phyloP scores from a whole-genome alignment of 1,140 invertebrate species.

The Drosophila obscura region DNA sequence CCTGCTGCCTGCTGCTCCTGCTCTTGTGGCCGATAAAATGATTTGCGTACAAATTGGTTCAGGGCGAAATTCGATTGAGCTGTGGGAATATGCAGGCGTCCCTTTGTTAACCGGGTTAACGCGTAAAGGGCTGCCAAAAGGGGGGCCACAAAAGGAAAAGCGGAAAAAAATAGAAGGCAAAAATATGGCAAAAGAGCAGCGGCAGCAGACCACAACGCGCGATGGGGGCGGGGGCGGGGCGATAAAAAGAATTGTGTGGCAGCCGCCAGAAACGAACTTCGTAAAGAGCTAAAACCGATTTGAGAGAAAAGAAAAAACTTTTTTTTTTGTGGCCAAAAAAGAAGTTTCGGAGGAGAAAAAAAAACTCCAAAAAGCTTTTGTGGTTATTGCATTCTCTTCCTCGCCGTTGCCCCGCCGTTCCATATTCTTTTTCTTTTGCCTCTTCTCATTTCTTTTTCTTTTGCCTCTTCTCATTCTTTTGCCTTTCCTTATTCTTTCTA shows the following conservation, averaged over 20 bases:
- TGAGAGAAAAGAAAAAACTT: conserved; percentile 39
- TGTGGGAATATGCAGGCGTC: conserved; percentile 71
- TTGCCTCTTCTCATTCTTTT: conserved; percentile 7
- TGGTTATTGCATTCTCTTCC: conserved; percentile 61
- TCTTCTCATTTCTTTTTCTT: not conserved
- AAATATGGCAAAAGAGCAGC: conserved; percentile 58
- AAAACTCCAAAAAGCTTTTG: conserved; percentile 67
- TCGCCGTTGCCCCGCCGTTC: not conserved
- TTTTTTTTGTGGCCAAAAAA: conserved; percentile 1
- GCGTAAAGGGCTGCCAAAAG: conserved; percentile 36
- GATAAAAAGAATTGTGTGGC: conserved; percentile 19
- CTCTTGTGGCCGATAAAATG: conserved; percentile 67
- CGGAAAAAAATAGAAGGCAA: conserved; percentile 29
- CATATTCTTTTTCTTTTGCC: conserved; percentile 7
- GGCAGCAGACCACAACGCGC: not conserved
- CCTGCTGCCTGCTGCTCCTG: conserved; percentile 35
- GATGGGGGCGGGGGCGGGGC: not conserved
- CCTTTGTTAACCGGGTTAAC: conserved; percentile 63
- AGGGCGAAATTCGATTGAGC: conserved; percentile 71
- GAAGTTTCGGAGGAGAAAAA: conserved; percentile 14
- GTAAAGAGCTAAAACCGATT: conserved; percentile 66
- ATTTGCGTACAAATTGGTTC: conserved; percentile 78
- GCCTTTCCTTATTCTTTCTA: conserved; percentile 25
- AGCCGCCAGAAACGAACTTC: conserved; percentile 52
- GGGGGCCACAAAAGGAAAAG: not conserved